Evolutionary conservation across 2,888 invertebrate genomes (phyloP).

Genomic region (Camptogramma bilineatum): DNA sequence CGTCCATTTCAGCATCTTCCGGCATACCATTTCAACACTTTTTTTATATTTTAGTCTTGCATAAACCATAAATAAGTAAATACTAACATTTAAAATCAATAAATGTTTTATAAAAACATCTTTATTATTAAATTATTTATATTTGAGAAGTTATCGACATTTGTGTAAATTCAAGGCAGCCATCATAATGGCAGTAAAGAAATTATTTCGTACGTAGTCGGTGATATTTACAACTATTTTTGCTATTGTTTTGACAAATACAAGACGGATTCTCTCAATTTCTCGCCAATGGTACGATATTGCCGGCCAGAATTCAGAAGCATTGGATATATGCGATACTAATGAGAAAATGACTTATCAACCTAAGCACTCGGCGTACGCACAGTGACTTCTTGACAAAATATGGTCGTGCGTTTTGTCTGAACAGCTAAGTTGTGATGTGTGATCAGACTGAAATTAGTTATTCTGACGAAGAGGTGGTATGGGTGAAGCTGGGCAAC

Average conservation of each 20-base stretch:
- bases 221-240: constrained; percentile 83
- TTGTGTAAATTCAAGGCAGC: constrained; percentile 58
- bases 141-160: neutral
- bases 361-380: constrained; percentile 72
- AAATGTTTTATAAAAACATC: neutral
- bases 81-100: neutral
- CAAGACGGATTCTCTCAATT: constrained; percentile 53
- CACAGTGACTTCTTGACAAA: constrained; percentile 70
- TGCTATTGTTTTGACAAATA: constrained; percentile 80
- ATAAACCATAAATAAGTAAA: neutral
- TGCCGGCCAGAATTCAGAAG: constrained; percentile 48
- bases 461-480: constrained; percentile 91
- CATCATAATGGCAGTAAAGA: constrained; percentile 60
- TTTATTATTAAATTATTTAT: neutral
- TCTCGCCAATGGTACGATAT: constrained; percentile 45
- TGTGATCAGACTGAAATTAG: constrained; percentile 88
- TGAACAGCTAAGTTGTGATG: constrained; percentile 84
- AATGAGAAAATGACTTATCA: constrained; percentile 64
- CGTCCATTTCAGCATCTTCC: constrained; percentile 64
- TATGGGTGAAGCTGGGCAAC: constrained; percentile 93
- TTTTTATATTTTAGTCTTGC: neutral
- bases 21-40: constrained; percentile 42
- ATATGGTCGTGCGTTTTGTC: constrained; percentile 81
- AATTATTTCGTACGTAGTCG: constrained; percentile 83
- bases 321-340: constrained; percentile 48